A percentile compares a stretch with the other conserved stretches of the same genome.
phyloP scores from a whole-genome alignment of 1,140 invertebrate genomes.

The Hesperophylax magnus region DNA sequence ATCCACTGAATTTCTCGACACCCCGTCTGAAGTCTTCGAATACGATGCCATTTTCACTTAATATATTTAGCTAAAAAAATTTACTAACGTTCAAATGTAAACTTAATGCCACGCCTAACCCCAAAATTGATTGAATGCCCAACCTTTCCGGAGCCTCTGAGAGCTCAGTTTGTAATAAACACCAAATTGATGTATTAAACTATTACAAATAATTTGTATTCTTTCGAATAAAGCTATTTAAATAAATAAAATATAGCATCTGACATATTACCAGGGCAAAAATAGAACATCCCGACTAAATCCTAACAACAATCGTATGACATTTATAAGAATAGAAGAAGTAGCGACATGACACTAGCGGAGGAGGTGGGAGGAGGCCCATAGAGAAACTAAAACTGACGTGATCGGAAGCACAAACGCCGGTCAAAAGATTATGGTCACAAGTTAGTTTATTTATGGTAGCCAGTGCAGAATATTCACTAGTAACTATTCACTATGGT shows the following conservation, averaged over 20 bases:
- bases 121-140: constrained; percentile 43
- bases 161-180: not conserved
- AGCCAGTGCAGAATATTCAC: too few species aligned
- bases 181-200: constrained; percentile 28
- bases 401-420: too few species aligned
- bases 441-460: too few species aligned
- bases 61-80: not conserved
- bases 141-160: constrained; percentile 38
- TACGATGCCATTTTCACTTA: constrained; percentile 31
- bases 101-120: constrained; percentile 49
- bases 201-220: not conserved
- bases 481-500: too few species aligned
- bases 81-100: constrained; percentile 25
- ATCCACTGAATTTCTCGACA: not conserved
- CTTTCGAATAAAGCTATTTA: constrained; percentile 2
- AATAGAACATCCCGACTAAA: constrained; percentile 11
- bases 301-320: constrained; percentile 20
- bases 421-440: too few species aligned
- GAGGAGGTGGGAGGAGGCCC: not conserved
- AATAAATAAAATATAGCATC: not conserved
- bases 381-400: constrained; percentile 12
- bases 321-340: not conserved
- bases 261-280: not conserved
- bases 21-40: not conserved
- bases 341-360: constrained; percentile 15